These are phyloP conservation scores for Chrysomallon squamiferum DNA, from an alignment of 1,140 invertebrate species.

Conservation along the genomic window DNA sequence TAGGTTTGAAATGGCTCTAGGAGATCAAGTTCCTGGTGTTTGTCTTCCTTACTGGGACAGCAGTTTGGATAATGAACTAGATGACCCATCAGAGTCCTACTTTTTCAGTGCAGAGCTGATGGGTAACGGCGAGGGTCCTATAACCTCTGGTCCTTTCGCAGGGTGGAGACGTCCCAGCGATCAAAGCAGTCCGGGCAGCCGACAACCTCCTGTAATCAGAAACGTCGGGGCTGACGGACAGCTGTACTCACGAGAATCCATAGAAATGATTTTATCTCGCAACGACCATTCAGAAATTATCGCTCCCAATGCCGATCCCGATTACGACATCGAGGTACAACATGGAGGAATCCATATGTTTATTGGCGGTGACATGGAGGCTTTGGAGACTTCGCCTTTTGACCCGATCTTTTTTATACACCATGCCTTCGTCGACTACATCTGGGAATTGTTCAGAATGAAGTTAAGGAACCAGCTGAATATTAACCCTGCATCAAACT, in stretches of 20 bases:
- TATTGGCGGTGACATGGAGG: constrained; percentile 51
- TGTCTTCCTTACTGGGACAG: constrained; percentile 64
- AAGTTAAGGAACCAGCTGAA: constrained; percentile 22
- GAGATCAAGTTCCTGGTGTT: constrained; percentile 33
- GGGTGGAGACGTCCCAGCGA: constrained; percentile 29
- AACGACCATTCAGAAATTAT: constrained; percentile 14
- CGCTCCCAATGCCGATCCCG: constrained; percentile 17
- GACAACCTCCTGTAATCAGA: constrained; percentile 20
- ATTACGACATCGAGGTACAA: constrained; percentile 42
- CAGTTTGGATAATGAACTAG: constrained; percentile 53
- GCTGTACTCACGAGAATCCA: constrained; percentile 14
- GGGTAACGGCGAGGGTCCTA: constrained; percentile 60
- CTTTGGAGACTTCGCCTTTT: constrained; percentile 54
- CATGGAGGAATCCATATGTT: constrained; percentile 50
- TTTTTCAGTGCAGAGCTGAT: constrained; percentile 57
- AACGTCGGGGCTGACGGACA: constrained; percentile 14
- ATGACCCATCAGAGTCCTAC: constrained; percentile 54
- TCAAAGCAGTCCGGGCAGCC: background rate
- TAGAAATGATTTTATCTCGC: constrained; percentile 14
- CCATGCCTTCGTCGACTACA: constrained; percentile 62
- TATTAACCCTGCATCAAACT: constrained; percentile 29
- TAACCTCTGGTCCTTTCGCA: constrained; percentile 57
- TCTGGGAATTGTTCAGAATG: constrained; percentile 49
- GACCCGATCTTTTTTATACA: constrained; percentile 64
- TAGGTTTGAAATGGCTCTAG: constrained; percentile 47